Conservation (phyloP, 2,888 invertebrate species). For the Julus scandinavius region DNA sequence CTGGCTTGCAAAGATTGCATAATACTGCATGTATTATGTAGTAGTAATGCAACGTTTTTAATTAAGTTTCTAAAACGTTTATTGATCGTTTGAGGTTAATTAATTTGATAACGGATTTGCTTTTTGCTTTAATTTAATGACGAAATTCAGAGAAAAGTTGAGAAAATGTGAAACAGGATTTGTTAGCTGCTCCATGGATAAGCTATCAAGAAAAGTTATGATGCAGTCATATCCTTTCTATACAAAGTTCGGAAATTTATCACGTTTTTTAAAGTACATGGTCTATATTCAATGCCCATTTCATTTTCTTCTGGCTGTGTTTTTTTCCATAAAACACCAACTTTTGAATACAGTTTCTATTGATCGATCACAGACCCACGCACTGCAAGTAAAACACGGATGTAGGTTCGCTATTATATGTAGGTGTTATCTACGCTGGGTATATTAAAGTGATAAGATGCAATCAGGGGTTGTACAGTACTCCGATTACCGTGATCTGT, state of each 20-base stretch:
- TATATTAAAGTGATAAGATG: too few species aligned
- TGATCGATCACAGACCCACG: background rate
- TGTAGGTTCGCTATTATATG: background rate
- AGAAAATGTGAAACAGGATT: background rate
- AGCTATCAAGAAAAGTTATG: background rate
- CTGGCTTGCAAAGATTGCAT: background rate
- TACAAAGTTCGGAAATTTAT: background rate
- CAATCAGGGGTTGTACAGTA: too few species aligned
- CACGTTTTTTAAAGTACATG: background rate
- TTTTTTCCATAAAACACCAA: background rate
- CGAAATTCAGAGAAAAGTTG: background rate
- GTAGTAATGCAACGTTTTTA: too few species aligned
- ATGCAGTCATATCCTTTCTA: background rate
- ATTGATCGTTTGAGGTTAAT: too few species aligned
- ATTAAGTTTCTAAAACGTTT: too few species aligned
- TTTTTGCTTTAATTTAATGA: background rate
- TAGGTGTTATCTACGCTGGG: background rate
- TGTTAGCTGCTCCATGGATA: background rate
- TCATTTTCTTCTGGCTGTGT: background rate
- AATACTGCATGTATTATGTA: too few species aligned
- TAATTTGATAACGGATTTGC: background rate
- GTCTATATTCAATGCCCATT: background rate
- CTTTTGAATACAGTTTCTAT: background rate
- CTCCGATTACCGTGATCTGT: too few species aligned
- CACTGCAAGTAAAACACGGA: background rate